Percentiles rank a stretch among this genome's conserved stretches.
Evolutionary conservation across 2,888 invertebrate genomes (phyloP).

Genomic region (Ochropleura plecta): DNA sequence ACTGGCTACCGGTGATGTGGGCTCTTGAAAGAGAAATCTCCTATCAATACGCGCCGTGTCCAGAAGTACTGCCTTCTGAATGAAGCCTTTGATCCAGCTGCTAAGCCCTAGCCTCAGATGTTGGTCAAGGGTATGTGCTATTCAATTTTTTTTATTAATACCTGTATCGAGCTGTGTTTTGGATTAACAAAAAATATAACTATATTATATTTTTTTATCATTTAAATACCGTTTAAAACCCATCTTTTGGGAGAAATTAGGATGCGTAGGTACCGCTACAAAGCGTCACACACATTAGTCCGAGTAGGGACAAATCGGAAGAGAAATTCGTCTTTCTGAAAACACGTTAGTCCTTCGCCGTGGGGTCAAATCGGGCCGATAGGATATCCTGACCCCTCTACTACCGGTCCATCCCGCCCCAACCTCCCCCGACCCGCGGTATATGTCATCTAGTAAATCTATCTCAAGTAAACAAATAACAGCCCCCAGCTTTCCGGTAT

Average conservation of each 20-base stretch:
- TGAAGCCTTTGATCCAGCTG: too few relatives aligned
- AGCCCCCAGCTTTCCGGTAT: slow-evolving; percentile 30
- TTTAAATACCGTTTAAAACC: neutral
- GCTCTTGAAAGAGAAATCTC: too few relatives aligned
- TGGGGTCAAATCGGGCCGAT: slow-evolving; percentile 31
- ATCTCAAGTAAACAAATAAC: slow-evolving; percentile 55
- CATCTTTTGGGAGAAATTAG: neutral
- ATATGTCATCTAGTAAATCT: slow-evolving; percentile 45
- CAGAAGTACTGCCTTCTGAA: too few relatives aligned
- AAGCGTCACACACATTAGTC: neutral
- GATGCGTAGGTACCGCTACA: neutral
- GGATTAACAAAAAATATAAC: too few relatives aligned
- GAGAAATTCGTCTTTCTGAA: slow-evolving; percentile 17
- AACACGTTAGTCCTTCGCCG: slow-evolving; percentile 24
- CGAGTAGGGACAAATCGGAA: neutral
- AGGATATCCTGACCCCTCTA: slow-evolving; percentile 44
- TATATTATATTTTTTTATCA: neutral
- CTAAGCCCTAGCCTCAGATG: too few relatives aligned
- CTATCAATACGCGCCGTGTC: too few relatives aligned
- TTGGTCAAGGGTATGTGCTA: too few relatives aligned
- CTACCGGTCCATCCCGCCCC: slow-evolving; percentile 10
- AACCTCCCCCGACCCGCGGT: slow-evolving; percentile 7
- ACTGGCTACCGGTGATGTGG: too few relatives aligned
- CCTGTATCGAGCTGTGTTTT: too few relatives aligned
- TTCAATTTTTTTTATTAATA: too few relatives aligned